A percentile compares a stretch with the other conserved stretches of the same genome.
These are phyloP conservation scores for Lingula anatina DNA, from an alignment of 2,888 invertebrate species.

Conservation along the genomic window DNA sequence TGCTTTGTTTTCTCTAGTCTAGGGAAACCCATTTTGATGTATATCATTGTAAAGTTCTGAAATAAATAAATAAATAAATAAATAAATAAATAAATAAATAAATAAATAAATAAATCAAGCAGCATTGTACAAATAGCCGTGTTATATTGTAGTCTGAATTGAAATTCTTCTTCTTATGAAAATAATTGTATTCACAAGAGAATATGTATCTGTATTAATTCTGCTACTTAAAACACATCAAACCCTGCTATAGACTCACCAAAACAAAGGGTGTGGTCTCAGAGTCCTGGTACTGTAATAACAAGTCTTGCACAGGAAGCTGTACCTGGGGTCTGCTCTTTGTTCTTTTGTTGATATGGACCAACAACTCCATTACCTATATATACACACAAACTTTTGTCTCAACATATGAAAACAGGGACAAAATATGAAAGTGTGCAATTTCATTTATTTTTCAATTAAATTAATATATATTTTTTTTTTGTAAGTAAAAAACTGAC, in stretches of 20 bases:
- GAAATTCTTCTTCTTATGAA: no score
- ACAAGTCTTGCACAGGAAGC: slow-evolving; percentile 76
- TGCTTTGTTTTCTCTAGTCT: slow-evolving; percentile 72
- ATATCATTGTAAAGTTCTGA: slow-evolving; percentile 89
- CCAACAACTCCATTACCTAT: slow-evolving; percentile 85
- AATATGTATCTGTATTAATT: no score
- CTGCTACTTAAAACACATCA: no score
- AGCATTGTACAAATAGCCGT: neutral
- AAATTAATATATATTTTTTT: no score
- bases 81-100: neutral
- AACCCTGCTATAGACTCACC: no score
- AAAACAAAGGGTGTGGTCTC: slow-evolving; percentile 72
- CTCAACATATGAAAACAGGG: no score
- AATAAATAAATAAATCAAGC: slow-evolving; percentile 3
- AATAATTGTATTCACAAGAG: no score
- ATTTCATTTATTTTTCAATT: no score
- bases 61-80: slow-evolving; percentile 31
- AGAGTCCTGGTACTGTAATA: slow-evolving; percentile 75
- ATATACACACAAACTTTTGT: no score
- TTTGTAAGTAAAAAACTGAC: no score
- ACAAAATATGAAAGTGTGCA: no score
- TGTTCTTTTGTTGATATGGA: slow-evolving; percentile 84
- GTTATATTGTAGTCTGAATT: no score
- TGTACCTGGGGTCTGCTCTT: slow-evolving; percentile 79
- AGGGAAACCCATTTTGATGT: slow-evolving; percentile 87